phyloP scores from a whole-genome alignment of 2,113 vertebrate genomes.

The Corvus moneduloides region DNA sequence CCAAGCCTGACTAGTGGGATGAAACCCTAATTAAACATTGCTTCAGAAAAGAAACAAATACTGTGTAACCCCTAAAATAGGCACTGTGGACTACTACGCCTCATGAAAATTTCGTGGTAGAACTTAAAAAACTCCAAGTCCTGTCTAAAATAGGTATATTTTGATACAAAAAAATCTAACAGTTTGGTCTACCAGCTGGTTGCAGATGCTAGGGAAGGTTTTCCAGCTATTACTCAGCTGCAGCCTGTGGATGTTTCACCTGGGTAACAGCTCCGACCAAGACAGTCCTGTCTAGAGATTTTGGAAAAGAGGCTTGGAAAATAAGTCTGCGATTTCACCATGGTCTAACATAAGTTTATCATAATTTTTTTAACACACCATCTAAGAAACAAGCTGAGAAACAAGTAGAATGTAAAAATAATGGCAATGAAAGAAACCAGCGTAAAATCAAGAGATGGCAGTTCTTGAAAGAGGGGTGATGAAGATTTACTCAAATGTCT shows the following conservation, averaged over 20 bases:
- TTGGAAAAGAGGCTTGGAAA: not conserved
- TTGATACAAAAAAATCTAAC: not conserved
- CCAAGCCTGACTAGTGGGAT: not conserved
- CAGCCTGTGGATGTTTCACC: not conserved
- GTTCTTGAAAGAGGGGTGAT: not conserved
- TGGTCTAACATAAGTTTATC: not conserved
- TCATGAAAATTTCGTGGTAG: not conserved
- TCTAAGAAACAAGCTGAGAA: not conserved
- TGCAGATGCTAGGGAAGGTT: not conserved
- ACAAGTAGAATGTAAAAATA: not conserved
- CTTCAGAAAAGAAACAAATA: not conserved
- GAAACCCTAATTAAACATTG: not conserved
- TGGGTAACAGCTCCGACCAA: not conserved
- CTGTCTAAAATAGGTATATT: not conserved
- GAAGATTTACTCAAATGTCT: not conserved
- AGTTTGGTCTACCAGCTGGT: not conserved
- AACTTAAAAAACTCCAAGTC: not conserved
- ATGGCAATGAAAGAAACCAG: not conserved
- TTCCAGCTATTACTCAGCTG: not conserved
- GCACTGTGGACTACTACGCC: not conserved
- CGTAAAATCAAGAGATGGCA: not conserved
- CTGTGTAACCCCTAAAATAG: not conserved
- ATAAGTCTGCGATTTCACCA: not conserved
- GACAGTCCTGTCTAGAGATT: not conserved
- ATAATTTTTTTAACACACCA: not conserved